Evolutionary conservation across 2,113 vertebrate species (phyloP), one percentile per base, ranked within the genome.

Genomic region (Corythornis madagascariensis): DNA sequence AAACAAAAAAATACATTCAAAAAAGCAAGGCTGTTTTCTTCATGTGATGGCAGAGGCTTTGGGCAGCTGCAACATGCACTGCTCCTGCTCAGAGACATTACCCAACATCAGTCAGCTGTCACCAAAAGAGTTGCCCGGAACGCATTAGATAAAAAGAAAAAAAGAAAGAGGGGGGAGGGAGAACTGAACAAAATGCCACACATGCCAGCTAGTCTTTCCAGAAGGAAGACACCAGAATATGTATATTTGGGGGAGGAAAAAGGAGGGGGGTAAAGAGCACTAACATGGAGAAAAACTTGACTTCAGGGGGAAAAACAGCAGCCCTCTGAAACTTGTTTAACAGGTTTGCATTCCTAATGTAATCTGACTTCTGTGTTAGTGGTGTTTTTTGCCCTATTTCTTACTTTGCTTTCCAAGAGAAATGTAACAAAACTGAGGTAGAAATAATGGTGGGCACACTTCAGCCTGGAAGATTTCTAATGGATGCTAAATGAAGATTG

Each of bases 351-450:
- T 97, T 96, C 94, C 95, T 95, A 96, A 95, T 90, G 88, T 92
- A 95, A 96, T 93, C 92, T 92, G 94, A 94, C 84, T 93, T 89
- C 5, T 80, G 33, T 56, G 92, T 83, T 74, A 56, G 11, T 89
- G 71, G 4, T 83, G 74, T 1, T 31, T 95, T 96, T 92, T 93
- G 92, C 84, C 88, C 74, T 94, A 87, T 88, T 96, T 93, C 86
- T 95, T 97, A 97, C 97, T 98, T 98, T 96, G 97, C 96, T 98
- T 97, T 98, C 92, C 94, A 96, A 98, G 97, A 98, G 97, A 98
- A 98, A 97, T 31, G 48, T 95, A 98, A 98, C 96, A 97, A 98
- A 99, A 98, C 98, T 98, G 98, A 99, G 98, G 99, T 99, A 99
- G 98, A 98, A 98, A 98, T 97, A 98, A 99, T 97, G 92, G 95